Evolutionary conservation across 2,113 vertebrate species (phyloP).

Genomic region (Mandrillus leucophaeus): DNA sequence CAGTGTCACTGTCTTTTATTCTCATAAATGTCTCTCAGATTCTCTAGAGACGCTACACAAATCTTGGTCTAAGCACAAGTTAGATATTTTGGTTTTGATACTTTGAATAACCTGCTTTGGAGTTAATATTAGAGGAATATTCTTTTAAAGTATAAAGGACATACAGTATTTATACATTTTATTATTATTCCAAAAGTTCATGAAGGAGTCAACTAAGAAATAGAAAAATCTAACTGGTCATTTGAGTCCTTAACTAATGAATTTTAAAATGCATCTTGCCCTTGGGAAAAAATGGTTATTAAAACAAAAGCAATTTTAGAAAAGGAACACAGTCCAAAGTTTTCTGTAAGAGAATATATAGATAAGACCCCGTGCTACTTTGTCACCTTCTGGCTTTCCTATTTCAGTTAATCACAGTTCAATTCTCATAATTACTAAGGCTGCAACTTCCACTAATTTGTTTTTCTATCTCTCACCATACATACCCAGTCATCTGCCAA

Average conservation of each 20-base stretch:
- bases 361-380: not conserved
- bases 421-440: constrained; percentile 28
- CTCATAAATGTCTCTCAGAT: not conserved
- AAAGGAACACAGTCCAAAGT: not conserved
- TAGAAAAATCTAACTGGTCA: not conserved
- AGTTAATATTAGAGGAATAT: constrained; percentile 1
- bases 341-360: not conserved
- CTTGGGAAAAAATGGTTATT: not conserved
- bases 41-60: not conserved
- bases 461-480: not conserved
- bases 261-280: not conserved
- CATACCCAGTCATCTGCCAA: not conserved
- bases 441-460: not conserved
- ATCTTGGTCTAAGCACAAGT: not conserved
- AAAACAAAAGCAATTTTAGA: constrained; percentile 35
- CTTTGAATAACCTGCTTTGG: constrained; percentile 27
- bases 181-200: constrained; percentile 42
- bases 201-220: constrained; percentile 23
- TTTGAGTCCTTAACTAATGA: constrained; percentile 23
- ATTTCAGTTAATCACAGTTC: constrained; percentile 21
- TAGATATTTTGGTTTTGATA: constrained; percentile 48
- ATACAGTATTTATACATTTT: constrained; percentile 35
- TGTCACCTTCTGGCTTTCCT: not conserved
- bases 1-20: not conserved
- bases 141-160: constrained; percentile 25